Evolutionary conservation across 2,113 vertebrate species (phyloP).

Genomic region (Chrysochloris asiatica): DNA sequence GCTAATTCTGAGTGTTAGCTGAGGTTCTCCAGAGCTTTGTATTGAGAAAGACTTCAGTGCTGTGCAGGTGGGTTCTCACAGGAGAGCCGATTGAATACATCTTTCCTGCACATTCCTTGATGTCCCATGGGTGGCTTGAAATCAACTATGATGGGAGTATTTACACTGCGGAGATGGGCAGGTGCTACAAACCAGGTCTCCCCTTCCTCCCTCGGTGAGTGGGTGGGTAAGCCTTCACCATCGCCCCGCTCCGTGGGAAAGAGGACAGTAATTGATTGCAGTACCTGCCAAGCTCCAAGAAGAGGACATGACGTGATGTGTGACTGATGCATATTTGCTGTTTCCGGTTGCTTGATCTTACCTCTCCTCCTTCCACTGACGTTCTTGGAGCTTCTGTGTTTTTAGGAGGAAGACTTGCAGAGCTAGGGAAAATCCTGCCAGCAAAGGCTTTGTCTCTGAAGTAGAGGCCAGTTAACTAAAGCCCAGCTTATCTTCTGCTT

Average conservation of each 20-base stretch:
- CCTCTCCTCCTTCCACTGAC: neutral
- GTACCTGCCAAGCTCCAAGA: neutral
- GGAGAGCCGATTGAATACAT: neutral
- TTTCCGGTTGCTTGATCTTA: neutral
- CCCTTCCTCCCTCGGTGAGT: too few species aligned
- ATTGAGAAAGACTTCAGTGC: neutral
- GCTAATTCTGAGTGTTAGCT: neutral
- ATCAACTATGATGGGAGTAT: neutral
- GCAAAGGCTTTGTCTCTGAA: neutral
- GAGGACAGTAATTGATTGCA: neutral
- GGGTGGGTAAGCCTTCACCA: neutral
- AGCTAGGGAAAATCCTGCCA: neutral
- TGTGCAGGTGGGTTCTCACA: accelerated
- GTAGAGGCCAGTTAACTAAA: neutral
- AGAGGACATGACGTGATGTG: neutral
- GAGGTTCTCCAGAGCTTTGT: neutral
- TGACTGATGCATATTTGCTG: neutral
- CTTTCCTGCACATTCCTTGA: neutral
- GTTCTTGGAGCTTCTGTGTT: neutral
- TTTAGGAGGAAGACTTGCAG: neutral
- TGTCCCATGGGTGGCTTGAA: neutral
- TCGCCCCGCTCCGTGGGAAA: neutral
- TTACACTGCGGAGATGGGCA: accelerated
- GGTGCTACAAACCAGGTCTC: neutral
- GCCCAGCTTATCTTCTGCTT: neutral